Conservation (phyloP, 2,888 invertebrate species). For the Dryadula phaetusa region DNA sequence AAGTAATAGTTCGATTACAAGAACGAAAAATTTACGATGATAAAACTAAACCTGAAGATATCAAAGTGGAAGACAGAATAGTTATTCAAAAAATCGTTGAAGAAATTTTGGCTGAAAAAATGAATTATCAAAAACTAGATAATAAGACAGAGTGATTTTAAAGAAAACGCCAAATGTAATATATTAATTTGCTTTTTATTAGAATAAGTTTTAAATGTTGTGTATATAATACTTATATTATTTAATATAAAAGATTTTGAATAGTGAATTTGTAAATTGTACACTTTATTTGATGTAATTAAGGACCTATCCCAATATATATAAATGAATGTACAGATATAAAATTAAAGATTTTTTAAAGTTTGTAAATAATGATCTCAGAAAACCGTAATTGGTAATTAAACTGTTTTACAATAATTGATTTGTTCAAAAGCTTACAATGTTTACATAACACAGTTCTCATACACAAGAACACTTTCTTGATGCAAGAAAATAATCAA, state of each 20-base stretch:
- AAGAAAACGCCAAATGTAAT: not conserved
- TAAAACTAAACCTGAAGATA: conserved; percentile 79
- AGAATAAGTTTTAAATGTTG: not conserved
- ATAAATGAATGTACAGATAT: not conserved
- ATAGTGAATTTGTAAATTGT: not conserved
- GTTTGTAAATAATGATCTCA: not conserved
- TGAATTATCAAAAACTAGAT: conserved; percentile 65
- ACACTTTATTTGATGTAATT: not conserved
- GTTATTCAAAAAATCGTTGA: conserved; percentile 79
- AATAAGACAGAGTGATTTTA: conserved; percentile 41
- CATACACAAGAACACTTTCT: not conserved
- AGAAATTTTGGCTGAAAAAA: conserved; percentile 74
- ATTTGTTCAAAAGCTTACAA: not conserved
- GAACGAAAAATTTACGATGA: conserved; percentile 82
- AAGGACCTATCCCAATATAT: not conserved
- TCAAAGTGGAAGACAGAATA: conserved; percentile 72
- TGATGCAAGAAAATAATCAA: not conserved
- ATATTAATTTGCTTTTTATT: not conserved
- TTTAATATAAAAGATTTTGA: not conserved
- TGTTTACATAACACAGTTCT: too few relatives aligned
- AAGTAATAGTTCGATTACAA: conserved; percentile 74
- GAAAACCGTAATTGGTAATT: not conserved
- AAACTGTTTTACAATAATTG: not conserved
- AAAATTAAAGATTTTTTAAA: conserved; percentile 3
- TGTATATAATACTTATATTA: not conserved